Evolutionary conservation across 1,140 invertebrate genomes (phyloP).

Genomic region (Macrostomum lignano): DNA sequence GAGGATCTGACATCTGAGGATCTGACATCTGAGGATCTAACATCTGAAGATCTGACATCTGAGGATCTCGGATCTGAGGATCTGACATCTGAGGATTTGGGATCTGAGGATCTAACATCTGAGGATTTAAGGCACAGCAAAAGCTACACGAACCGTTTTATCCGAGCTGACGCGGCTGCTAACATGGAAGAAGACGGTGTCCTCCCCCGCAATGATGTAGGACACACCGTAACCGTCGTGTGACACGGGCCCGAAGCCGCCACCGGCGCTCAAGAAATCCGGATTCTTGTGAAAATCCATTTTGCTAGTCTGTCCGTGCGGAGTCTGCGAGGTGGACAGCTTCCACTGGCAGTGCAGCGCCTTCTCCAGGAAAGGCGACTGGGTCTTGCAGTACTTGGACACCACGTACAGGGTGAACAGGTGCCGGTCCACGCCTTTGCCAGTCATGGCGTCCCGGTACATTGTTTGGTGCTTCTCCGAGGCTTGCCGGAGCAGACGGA

Average conservation of each 20-base stretch:
- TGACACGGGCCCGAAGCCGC: slow-evolving; percentile 32
- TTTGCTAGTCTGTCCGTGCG: slow-evolving; percentile 65
- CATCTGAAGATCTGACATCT: no score
- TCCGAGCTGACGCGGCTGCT: slow-evolving; percentile 26
- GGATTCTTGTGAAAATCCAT: slow-evolving; percentile 36
- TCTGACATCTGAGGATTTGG: no score
- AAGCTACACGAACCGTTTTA: slow-evolving; percentile 16
- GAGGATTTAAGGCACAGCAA: no score
- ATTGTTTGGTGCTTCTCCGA: slow-evolving; percentile 49
- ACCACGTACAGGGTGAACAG: slow-evolving; percentile 88
- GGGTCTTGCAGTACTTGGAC: slow-evolving; percentile 79
- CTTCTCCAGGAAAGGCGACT: slow-evolving; percentile 61
- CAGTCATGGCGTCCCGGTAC: slow-evolving; percentile 82
- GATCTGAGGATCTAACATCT: no score
- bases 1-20: no score
- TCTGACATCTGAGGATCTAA: no score
- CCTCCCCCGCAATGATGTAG: slow-evolving; percentile 31
- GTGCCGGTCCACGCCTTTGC: slow-evolving; percentile 76
- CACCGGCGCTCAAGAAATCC: slow-evolving; percentile 17
- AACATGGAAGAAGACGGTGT: slow-evolving; percentile 31
- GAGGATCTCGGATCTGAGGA: no score
- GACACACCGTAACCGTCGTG: slow-evolving; percentile 32
- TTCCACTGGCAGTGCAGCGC: neutral
- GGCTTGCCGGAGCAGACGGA: slow-evolving; percentile 41
- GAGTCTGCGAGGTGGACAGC: slow-evolving; percentile 34